These are phyloP conservation scores for Spizella passerina DNA, from an alignment of 2,797 vertebrate species.

Conservation along the genomic window DNA sequence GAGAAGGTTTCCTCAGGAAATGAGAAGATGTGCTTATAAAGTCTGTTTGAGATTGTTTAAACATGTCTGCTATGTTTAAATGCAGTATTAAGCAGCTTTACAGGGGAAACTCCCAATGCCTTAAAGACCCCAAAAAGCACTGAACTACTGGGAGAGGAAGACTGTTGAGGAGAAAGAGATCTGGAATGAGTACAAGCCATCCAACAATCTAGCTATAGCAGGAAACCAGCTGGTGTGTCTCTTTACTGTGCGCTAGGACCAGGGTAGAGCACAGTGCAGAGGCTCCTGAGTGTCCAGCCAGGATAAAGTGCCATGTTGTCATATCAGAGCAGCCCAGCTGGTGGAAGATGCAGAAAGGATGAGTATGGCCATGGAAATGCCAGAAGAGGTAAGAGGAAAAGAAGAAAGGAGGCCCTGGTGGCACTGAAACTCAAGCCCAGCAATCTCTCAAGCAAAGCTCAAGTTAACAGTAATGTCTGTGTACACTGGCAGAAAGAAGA, in stretches of 20 bases:
- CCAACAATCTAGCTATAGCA: neutral
- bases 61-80: conserved; percentile 37
- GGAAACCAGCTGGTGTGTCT: neutral
- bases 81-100: neutral
- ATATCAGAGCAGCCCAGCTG: neutral
- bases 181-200: neutral
- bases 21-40: neutral
- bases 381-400: neutral
- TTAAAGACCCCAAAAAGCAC: neutral
- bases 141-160: neutral
- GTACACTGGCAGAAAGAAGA: neutral
- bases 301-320: neutral
- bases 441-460: neutral
- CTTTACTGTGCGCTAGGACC: neutral
- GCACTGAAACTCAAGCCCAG: neutral
- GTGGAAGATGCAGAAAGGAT: neutral
- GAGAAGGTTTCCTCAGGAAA: conserved; percentile 40
- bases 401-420: neutral
- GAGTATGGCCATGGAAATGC: neutral
- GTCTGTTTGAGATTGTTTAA: conserved; percentile 19
- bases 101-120: neutral
- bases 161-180: conserved; percentile 18
- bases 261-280: neutral
- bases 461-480: neutral
- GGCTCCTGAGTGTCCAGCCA: neutral